Conservation (phyloP, 2,888 invertebrate species). For the Oasisia sp. region DNA sequence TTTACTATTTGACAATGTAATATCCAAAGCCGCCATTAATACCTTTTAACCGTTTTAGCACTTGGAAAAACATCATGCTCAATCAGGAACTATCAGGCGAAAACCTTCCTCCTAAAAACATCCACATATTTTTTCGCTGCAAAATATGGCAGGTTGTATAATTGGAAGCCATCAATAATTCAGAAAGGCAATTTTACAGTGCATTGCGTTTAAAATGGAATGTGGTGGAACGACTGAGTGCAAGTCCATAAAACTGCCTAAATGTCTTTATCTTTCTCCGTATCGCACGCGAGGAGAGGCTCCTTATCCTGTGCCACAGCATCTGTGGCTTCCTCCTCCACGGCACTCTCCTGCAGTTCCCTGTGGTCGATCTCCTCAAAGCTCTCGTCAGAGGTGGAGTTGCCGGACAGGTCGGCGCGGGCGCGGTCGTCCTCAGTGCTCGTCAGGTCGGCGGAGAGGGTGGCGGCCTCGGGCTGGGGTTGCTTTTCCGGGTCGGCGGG, state of each 20-base stretch:
- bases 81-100: background rate
- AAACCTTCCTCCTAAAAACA: background rate
- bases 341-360: background rate
- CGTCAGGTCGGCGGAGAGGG: background rate
- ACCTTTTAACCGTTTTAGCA: background rate
- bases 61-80: background rate
- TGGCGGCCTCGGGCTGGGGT: background rate
- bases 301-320: background rate
- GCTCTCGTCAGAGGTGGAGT: background rate
- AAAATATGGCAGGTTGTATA: background rate
- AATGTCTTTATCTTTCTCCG: constrained; percentile 4
- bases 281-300: background rate
- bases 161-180: background rate
- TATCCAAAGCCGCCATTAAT: background rate
- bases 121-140: background rate
- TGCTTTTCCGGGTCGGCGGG: background rate
- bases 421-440: background rate
- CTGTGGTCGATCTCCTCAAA: background rate
- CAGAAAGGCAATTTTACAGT: background rate
- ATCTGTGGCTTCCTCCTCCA: background rate
- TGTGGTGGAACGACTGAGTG: background rate
- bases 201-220: background rate
- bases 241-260: background rate
- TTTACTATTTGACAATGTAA: background rate
- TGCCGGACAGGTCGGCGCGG: background rate